Conservation (phyloP, 2,888 invertebrate genomes). For the Dynastes maya region DNA sequence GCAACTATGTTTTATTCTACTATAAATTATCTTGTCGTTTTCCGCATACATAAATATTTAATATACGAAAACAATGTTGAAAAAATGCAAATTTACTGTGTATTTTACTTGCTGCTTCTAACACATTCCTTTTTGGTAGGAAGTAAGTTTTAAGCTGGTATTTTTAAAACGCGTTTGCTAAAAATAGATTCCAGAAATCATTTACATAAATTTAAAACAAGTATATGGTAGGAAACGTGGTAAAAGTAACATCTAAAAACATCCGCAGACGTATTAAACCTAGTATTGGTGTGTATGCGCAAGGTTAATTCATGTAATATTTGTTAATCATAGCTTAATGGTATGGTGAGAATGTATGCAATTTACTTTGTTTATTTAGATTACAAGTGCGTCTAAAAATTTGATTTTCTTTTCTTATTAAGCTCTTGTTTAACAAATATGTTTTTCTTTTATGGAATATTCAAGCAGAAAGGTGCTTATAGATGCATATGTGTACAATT, state of each 20-base stretch:
- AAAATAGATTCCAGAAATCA: constrained; percentile 28
- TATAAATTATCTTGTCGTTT: not conserved
- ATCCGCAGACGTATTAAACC: constrained; percentile 6
- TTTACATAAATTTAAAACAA: constrained; percentile 20
- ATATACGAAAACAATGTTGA: not conserved
- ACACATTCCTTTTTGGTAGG: constrained; percentile 19
- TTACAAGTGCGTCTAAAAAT: too few species aligned
- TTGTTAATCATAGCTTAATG: too few species aligned
- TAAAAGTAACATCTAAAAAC: constrained; percentile 27
- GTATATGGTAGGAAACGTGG: constrained; percentile 23
- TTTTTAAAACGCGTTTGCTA: constrained; percentile 30
- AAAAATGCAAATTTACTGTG: not conserved
- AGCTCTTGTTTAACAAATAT: too few species aligned
- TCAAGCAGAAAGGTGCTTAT: too few species aligned
- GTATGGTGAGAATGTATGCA: not conserved
- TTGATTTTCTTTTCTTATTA: too few species aligned
- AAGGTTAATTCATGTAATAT: constrained; percentile 2
- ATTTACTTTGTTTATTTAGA: too few species aligned
- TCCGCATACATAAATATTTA: constrained; percentile 7
- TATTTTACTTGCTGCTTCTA: not conserved
- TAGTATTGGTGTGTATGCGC: not conserved
- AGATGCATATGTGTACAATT: too few species aligned
- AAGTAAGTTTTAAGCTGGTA: constrained; percentile 21
- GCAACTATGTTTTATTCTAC: too few species aligned
- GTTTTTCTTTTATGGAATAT: too few species aligned